Evolutionary conservation across 2,797 vertebrate genomes (phyloP), one percentile per base, ranked within the genome.

Genomic region (Esox masquinongy): DNA sequence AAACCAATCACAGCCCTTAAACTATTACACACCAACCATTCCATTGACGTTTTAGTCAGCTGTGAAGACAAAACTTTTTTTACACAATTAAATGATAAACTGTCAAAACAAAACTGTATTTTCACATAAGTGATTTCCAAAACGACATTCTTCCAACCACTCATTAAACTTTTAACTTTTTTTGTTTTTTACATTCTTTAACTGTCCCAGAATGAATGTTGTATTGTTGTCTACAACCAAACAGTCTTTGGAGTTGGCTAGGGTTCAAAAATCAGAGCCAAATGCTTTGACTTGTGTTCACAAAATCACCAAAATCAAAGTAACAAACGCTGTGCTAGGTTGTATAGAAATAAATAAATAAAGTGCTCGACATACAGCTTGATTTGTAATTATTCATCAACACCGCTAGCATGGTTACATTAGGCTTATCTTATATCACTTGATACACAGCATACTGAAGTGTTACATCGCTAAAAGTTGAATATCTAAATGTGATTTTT

Each of bases 281-380:
- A 81, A 73, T 43, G 43, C 43, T 50, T 47, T 79, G 39, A 77
- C 68, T 73, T 56, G 16, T 75, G 75, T 75, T 83, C 70, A 72
- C 72, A 73, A 70, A 77, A 47, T 64, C 26, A 16, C 70, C 16
- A 5, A 71, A 24, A 75, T 77, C 39, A 76, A 79, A 76, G 75
- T 82, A 83, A 74, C 77, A 89, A 84, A 70, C 71, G 67, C 80
- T 85, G 84, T 78, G 78, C 86, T 91, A 85, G 88, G 87, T 82
- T 83, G 75, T 80, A 87, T 83, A 86, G 79, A 90, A 93, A 94
- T 93, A 94, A 94, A 94, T 94, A 93, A 93, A 94, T 93, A 93
- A 94, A 93, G 92, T 93, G 91, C 88, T 91, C 89, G 86, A 87
- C 88, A 84, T 87, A 91, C 85, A 90, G 81, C 81, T 87, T 85